phyloP scores from a whole-genome alignment of 2,113 vertebrate genomes.

The Oreotrochilus melanogaster region DNA sequence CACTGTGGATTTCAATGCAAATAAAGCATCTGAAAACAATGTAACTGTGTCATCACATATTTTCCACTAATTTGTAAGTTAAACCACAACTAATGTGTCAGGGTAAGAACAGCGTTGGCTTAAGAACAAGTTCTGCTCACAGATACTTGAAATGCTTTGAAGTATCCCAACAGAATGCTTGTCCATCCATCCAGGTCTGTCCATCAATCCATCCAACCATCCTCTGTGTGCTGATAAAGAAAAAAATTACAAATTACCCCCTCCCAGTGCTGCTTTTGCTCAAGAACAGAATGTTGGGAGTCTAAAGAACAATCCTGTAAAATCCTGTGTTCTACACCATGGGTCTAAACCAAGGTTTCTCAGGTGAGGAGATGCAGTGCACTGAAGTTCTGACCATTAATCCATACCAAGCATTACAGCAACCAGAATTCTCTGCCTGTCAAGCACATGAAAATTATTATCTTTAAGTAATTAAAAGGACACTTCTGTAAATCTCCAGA shows the following conservation, averaged over 20 bases:
- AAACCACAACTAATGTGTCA: not conserved
- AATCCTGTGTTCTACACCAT: fast-evolving
- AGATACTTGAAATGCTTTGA: not conserved
- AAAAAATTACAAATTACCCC: not conserved
- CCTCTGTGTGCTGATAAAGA: not conserved
- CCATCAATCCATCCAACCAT: no score
- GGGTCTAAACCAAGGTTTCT: not conserved
- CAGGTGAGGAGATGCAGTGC: not conserved
- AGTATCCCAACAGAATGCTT: not conserved
- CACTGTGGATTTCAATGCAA: not conserved
- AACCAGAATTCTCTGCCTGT: not conserved
- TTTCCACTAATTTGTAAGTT: not conserved
- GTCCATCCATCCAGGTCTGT: not conserved
- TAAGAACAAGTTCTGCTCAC: not conserved
- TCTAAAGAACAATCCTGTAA: not conserved
- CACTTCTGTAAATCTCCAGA: not conserved
- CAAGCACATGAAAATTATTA: fast-evolving
- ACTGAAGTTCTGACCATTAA: not conserved
- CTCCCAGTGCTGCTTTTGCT: not conserved
- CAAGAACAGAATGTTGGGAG: fast-evolving
- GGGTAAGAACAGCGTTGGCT: not conserved
- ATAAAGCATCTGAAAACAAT: not conserved
- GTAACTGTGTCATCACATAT: fast-evolving
- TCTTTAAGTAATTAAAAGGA: not conserved
- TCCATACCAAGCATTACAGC: not conserved